Evolutionary conservation across 92 coral and sea anemone species (phyloP), one percentile per base, ranked within the genome.

Genomic region (Porites evermanni): DNA sequence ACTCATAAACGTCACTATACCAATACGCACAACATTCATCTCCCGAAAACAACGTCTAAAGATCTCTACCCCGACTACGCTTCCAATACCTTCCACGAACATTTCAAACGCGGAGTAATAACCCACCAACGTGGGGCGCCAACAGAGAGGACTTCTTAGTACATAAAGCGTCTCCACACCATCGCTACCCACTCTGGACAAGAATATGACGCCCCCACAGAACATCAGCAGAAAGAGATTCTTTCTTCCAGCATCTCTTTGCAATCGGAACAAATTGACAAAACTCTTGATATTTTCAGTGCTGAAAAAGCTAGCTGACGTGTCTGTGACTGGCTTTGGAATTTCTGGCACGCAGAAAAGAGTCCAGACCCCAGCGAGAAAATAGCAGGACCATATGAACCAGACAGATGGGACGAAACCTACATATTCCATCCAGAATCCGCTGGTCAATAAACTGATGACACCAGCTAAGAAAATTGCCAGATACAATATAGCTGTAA

Each of bases 371-470:
- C 81, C 87, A 60, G 83, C 73, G 29, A 83, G 78, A 21, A 88
- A 2, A 56, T 70, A 79, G 65, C 95, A 94, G 26, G 92, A 88
- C 19, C 87, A 12, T 47, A 87, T 85, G 52, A 92, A 88, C 98
- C 95, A 94, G 54, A 80, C 89, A 2, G 98, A 93, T 6, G 93
- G 86, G 52, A 88, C 90, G 89, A 92, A 94, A 1, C 95, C 95
- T 19, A 84, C 80, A 11, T 63, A 67, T 19, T 73, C 79, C 13
- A 94, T 92, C 98, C 98, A 94, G 7, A 88, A 78, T 64, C 98
- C 98, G 72, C 93, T 94, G 65, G 98, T 94, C 77, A 92, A 16
- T 74, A 92, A 95, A 90, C 98, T 94, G 64, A 92, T 76, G 21
- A 93, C 90, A 5, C 95, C 98, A 53, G 93, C 98, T 18, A 82